Percentiles rank a stretch among this genome's conserved stretches.
phyloP scores from a whole-genome alignment of 1,140 invertebrate genomes.

The Coenobita brevimanus region DNA sequence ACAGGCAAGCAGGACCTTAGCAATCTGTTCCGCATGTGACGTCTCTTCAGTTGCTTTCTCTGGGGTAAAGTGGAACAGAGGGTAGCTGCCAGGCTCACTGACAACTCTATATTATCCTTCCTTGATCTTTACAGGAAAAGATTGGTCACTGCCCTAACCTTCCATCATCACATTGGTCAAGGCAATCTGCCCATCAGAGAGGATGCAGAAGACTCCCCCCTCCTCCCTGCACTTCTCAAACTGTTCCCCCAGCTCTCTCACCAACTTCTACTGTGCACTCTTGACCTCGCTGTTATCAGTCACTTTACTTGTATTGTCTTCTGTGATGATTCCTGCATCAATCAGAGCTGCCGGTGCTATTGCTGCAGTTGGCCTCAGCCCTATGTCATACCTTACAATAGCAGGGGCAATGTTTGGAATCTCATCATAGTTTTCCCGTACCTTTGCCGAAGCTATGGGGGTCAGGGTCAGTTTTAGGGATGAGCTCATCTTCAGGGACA shows the following conservation, averaged over 20 bases:
- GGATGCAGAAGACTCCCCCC: not conserved
- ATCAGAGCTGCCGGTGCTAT: not conserved
- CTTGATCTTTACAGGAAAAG: too few relatives aligned
- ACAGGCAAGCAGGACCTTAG: not conserved
- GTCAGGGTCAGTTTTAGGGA: not conserved
- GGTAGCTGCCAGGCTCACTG: not conserved
- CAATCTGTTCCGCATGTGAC: not conserved
- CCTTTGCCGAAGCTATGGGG: not conserved
- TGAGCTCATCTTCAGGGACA: not conserved
- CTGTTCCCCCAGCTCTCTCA: not conserved
- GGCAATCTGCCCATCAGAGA: not conserved
- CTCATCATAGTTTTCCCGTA: not conserved
- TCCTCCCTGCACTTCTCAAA: not conserved
- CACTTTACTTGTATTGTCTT: too few relatives aligned
- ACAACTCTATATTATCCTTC: not conserved
- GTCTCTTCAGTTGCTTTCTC: not conserved
- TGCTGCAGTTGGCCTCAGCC: not conserved
- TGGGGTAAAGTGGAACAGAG: conserved; percentile 19
- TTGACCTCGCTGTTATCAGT: not conserved
- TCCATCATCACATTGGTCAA: not conserved
- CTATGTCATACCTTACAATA: not conserved
- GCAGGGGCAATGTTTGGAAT: too few relatives aligned
- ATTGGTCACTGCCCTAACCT: not conserved
- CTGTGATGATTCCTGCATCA: too few relatives aligned
- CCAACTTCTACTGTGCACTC: not conserved